Base-by-base conservation (phyloP, 2,888 invertebrate genomes). In the Cantharis flavilabris region DNA sequence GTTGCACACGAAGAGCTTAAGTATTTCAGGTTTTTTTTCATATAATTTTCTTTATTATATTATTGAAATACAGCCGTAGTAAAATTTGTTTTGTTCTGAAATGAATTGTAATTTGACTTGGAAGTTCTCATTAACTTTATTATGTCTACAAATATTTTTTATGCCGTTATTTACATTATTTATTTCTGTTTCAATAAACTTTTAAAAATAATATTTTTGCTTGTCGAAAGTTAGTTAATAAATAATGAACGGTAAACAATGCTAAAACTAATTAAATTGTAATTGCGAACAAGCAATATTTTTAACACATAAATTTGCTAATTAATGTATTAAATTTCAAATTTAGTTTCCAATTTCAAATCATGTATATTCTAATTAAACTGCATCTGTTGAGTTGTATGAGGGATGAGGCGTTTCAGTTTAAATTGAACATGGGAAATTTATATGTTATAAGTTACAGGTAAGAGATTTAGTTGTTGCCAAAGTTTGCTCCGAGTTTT, bases 311-410 rank as follows among this genome's bases (percentile, higher is more conserved):
- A 49, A 49, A 49, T 49, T 49, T 49, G n/a, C 33, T 49, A 49
- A 49, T 49, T 65, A 65, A 20, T 23, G 65, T 77, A 77, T 77
- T 72, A 77, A 75, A 75, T 76, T 78, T 76, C 76, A 73, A 78
- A 78, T 73, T 72, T 49, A 75, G 77, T 76, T 78, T 78, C 77
- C 67, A 80, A 79, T 81, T 80, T 73, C 72, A 69, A 73, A 76
- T 75, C 70, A 79, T 70, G 63, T 76, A 80, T 77, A 77, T 74
- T 73, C 77, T 77, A 81, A 81, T 81, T 81, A 81, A 78, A 81
- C 77, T 77, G 76, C 77, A 78, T 79, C 78, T 70, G 79, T 73
- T 71, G 28, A 64, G 71, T 18, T 67, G 20, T 70, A 30, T n/a
- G 33, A 49, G n/a, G 33, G 33, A n/a, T 49, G 33, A 49, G n/a